Evolutionary conservation across 2,113 vertebrate genomes (phyloP), one percentile per base, ranked within the genome.

Genomic region (Lichenostomus cassidix): DNA sequence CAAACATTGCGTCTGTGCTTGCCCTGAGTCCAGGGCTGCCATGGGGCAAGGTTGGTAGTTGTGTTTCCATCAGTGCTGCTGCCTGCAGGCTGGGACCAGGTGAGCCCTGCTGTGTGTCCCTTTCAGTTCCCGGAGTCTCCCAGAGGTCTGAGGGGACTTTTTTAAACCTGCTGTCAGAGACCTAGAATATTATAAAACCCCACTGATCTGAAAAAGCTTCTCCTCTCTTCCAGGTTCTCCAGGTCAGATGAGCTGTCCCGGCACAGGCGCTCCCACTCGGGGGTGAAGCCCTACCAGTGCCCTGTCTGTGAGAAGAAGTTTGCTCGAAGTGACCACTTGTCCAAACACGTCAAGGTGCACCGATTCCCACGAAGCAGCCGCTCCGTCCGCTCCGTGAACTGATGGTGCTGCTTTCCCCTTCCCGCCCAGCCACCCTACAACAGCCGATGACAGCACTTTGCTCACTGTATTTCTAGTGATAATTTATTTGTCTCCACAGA

Each of bases 341-440:
- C 99, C 96, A 99, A 99, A 97, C 99, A 99, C 56, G 98, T 99
- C 98, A 99, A 99, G 98, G 99, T 99, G 97, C 99, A 99, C 94
- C 99, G 99, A 89, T 99, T 99, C 98, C 99, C 99, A 25, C 98
- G 99, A 96, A 99, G 98, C 98, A 99, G 97, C 98, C 99, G 99
- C 92, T 98, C 99, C 10, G 97, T 98, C 35, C 99, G 99, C 77
- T 97, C 99, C 15, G 91, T 98, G 94, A 99, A 99, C 98, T 99
- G 98, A 99, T 87, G 91, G 7, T 64, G 70, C 93, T 7, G 2
- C 86, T n/a, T 14, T 22, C 79, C 90, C 93, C 93, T 88, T 90
- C 79, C 84, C 10, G 0, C 78, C 83, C 92, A 65, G 89, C 93
- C 82, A 27, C 31, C 78, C 90, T 15, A 53, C 79, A 78, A 11